phyloP scores from a whole-genome alignment of 2,113 vertebrate genomes.

The Etia nguti region DNA sequence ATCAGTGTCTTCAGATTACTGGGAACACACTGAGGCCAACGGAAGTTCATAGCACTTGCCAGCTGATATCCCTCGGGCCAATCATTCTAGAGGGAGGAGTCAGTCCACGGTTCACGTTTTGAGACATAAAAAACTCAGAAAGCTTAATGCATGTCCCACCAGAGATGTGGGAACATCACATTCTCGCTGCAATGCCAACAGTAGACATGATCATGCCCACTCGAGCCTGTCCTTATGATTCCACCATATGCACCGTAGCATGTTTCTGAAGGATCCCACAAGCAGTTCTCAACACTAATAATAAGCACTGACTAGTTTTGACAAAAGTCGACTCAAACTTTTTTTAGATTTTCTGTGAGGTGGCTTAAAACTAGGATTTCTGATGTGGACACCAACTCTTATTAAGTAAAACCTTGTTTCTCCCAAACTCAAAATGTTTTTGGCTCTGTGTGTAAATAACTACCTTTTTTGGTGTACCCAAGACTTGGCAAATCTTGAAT shows the following conservation, averaged over 20 bases:
- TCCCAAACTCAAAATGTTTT: not conserved
- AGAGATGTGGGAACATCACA: not conserved
- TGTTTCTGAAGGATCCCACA: not conserved
- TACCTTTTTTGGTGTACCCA: conserved; percentile 95
- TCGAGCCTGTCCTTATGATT: not conserved
- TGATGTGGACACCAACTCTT: not conserved
- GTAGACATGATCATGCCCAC: not conserved
- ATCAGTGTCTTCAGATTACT: conserved; percentile 91
- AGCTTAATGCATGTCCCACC: not conserved
- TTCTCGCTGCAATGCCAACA: not conserved
- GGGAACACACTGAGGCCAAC: conserved; percentile 92
- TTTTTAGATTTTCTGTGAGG: not conserved
- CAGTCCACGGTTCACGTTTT: not conserved
- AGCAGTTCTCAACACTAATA: not conserved
- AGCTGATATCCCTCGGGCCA: conserved; percentile 94
- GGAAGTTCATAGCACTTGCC: conserved; percentile 91
- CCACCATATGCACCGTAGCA: not conserved
- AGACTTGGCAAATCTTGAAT: conserved; percentile 98
- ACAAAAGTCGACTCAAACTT: not conserved
- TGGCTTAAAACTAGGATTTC: not conserved
- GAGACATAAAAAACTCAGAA: not conserved
- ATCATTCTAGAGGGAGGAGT: conserved; percentile 76
- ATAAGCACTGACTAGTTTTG: not conserved
- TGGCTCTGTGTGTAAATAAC: not conserved
- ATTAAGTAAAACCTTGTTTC: not conserved